A percentile compares a stretch with the other conserved stretches of the same genome.
phyloP scores from a whole-genome alignment of 2,113 vertebrate species.

The Pseudorectes ferrugineus region DNA sequence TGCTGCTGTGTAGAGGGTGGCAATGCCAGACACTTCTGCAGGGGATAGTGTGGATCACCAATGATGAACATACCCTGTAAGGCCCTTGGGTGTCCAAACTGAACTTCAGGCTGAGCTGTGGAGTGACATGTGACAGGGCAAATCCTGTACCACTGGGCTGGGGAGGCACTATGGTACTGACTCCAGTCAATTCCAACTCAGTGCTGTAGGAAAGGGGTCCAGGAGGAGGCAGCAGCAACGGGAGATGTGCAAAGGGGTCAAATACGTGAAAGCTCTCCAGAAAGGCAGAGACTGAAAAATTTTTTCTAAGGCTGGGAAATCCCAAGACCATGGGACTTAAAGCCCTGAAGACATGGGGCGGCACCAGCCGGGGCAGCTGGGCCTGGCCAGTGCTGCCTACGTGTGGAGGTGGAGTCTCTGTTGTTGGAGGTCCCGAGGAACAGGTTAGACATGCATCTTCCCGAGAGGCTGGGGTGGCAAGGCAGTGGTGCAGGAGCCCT shows the following conservation, averaged over 20 bases:
- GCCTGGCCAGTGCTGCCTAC: background rate
- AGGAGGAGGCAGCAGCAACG: background rate
- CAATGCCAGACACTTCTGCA: background rate
- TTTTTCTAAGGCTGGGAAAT: background rate
- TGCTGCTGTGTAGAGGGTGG: fast-evolving
- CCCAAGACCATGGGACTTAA: background rate
- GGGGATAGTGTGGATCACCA: background rate
- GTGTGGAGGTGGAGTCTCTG: background rate
- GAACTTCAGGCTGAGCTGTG: background rate
- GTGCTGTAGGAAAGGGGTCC: background rate
- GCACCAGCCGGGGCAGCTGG: fast-evolving
- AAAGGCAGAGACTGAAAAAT: background rate
- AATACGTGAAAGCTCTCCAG: background rate
- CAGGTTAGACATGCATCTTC: background rate
- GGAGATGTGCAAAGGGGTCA: background rate
- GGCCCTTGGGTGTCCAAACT: background rate
- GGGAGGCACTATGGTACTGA: background rate
- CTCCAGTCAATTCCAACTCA: background rate
- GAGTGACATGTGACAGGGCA: background rate
- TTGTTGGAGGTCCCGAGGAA: background rate
- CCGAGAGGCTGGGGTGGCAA: background rate
- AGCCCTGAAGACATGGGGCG: background rate
- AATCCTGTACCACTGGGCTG: background rate
- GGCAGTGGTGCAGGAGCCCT: background rate
- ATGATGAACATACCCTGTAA: background rate